Base-by-base conservation (phyloP, 1,140 invertebrate genomes). In the Drosophila subobscura region DNA sequence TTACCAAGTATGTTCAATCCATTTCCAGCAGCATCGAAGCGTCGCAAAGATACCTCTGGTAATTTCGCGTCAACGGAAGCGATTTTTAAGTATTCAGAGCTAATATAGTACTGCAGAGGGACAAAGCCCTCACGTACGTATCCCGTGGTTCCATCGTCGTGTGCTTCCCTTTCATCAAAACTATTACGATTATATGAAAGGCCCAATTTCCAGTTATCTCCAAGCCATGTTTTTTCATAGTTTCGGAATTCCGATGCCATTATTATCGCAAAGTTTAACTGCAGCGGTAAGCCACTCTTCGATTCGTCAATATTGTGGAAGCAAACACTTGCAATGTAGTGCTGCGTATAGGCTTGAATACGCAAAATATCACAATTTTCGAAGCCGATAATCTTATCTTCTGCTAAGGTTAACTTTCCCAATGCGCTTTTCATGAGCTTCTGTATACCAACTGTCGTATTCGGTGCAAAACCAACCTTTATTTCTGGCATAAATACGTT, bases 401-500 rank as follows among this genome's bases (percentile, higher is more conserved):
- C n/a, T 5, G 6, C 2, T 10, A 68, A n/a, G 1, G 53, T 50
- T 0, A 74, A 46, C 4, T 22, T 23, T 0, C 5, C n/a, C 6
- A 63, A 0, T 3, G 53, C 76, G 0, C 8, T 14, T 1, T 40
- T 22, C 25, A 79, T 45, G 0, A 79, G 63, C 6, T 59, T 20
- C 3, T 14, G 42, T 5, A 78, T 23, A 5, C 56, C 76, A 0
- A 0, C 3, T 14, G 55, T 54, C 2, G 27, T 47, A 12, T 63
- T 79, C 16, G 70, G 70, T 0, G 77, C 77, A 56, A 52, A 79
- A 0, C 49, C 76, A 4, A 79, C 20, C 0, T 5, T 46, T 6
- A 59, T 27, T 5, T 59, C n/a, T 4, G 77, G 77, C 20, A 79
- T 42, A 14, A 79, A 79, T 7, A 79, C 76, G 14, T 52, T 79